Evolutionary conservation across 2,888 invertebrate species (phyloP).

Genomic region (Epirrhoe tristata): DNA sequence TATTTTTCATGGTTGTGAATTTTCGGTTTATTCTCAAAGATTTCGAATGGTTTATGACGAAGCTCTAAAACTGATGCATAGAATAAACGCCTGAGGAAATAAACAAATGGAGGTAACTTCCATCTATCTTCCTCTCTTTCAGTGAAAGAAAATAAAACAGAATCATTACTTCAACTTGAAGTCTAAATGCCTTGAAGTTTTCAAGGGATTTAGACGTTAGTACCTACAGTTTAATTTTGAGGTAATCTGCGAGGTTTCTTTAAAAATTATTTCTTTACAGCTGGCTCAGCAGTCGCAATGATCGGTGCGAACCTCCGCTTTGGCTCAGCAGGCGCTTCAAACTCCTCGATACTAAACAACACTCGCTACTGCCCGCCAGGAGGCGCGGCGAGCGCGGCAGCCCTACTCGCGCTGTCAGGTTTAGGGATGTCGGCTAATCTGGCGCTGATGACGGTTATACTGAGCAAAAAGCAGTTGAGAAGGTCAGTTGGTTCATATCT

Average conservation of each 20-base stretch:
- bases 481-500: slow-evolving; percentile 78
- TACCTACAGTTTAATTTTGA: too few relatives aligned
- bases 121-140: too few relatives aligned
- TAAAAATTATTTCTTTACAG: slow-evolving; percentile 39
- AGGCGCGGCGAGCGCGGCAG: slow-evolving; percentile 91
- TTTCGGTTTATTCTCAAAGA: background rate
- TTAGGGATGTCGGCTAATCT: slow-evolving; percentile 93
- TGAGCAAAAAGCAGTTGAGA: slow-evolving; percentile 91
- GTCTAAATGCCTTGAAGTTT: too few relatives aligned
- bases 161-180: too few relatives aligned
- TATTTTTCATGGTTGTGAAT: slow-evolving; percentile 22
- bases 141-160: too few relatives aligned
- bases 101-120: too few relatives aligned
- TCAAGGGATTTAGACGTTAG: too few relatives aligned
- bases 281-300: slow-evolving; percentile 91
- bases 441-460: slow-evolving; percentile 92
- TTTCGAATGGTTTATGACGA: too few relatives aligned
- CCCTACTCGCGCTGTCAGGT: slow-evolving; percentile 90
- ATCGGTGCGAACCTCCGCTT: slow-evolving; percentile 92
- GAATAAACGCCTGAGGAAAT: too few relatives aligned
- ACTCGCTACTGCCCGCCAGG: slow-evolving; percentile 92
- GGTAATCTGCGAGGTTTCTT: too few relatives aligned
- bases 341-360: slow-evolving; percentile 88
- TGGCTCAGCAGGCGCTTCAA: slow-evolving; percentile 88
- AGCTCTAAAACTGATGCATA: too few relatives aligned